Conservation (phyloP, 1,140 invertebrate genomes). For the roundworm (Caenorhabditis elegans) region WBcel235 BX284606.5:8400001-8400500, state of each 20-base stretch:
- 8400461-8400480: conserved; percentile 4
- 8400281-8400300: conserved; percentile 5
- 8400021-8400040: too few relatives aligned
- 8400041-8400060: too few relatives aligned
- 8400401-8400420: background rate
- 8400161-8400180: too few relatives aligned
- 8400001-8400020: too few relatives aligned
- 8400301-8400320: background rate
- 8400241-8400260: background rate
- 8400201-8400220: too few relatives aligned
- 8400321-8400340: background rate
- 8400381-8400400: background rate
- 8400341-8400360: conserved; percentile 2
- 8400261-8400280: background rate
- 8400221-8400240: background rate
- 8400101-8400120: too few relatives aligned
- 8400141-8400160: too few relatives aligned
- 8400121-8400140: too few relatives aligned
- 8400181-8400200: too few relatives aligned
- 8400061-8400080: too few relatives aligned
- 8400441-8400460: conserved; percentile 30
- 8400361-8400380: background rate
- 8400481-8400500: background rate
- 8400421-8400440: conserved; percentile 24
- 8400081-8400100: too few relatives aligned